Conservation (phyloP, 1,140 invertebrate species). For the Bombus sylvicola region DNA sequence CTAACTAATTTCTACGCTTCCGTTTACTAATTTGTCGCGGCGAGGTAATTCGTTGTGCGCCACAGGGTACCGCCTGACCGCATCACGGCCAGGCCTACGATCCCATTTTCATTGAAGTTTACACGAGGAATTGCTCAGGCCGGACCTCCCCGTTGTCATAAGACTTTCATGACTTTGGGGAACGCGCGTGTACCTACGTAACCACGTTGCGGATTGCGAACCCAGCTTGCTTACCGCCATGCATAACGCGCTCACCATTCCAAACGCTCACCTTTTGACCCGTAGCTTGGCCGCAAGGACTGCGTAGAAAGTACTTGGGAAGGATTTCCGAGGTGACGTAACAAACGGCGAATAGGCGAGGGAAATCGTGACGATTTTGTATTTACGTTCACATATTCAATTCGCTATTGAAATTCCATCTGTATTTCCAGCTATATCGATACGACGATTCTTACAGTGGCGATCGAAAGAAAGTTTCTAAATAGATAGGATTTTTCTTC, state of each 20-base stretch:
- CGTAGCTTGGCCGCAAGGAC: constrained; percentile 11
- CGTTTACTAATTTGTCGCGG: constrained; percentile 63
- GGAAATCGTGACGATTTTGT: not conserved
- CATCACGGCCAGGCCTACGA: constrained; percentile 8
- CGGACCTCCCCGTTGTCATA: constrained; percentile 64
- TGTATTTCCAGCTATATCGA: not conserved
- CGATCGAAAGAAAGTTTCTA: no score
- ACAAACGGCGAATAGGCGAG: not conserved
- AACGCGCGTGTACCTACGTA: constrained; percentile 58
- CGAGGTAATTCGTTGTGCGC: constrained; percentile 47
- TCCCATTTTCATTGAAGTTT: constrained; percentile 71
- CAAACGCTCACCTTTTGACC: constrained; percentile 74
- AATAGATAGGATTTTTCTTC: no score
- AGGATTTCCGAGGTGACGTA: not conserved
- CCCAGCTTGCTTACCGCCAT: constrained; percentile 28
- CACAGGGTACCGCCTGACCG: not conserved
- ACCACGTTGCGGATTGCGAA: constrained; percentile 55
- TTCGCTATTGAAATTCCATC: not conserved
- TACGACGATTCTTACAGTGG: no score
- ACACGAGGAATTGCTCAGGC: constrained; percentile 64
- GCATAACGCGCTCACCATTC: constrained; percentile 53
- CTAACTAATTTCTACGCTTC: constrained; percentile 56
- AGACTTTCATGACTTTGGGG: constrained; percentile 71
- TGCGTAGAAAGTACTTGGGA: not conserved
- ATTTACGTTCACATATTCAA: not conserved